phyloP scores from a whole-genome alignment of 1,140 invertebrate genomes.

The Pseudomyrmex pallidus region DNA sequence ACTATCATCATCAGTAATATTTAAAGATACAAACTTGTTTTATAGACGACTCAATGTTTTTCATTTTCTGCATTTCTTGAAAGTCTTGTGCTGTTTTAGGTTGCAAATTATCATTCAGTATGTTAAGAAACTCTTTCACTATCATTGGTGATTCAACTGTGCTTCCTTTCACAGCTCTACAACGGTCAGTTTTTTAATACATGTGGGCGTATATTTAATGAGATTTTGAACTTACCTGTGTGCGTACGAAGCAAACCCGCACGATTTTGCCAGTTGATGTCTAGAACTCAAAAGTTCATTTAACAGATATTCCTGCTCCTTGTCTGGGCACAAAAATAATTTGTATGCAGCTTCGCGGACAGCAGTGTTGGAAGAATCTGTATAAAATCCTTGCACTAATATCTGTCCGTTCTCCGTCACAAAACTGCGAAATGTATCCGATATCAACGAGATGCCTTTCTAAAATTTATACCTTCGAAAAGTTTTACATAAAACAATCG shows the following conservation, averaged over 20 bases:
- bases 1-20: not conserved
- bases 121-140: slow-evolving; percentile 92
- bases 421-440: slow-evolving; percentile 87
- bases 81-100: slow-evolving; percentile 90
- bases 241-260: slow-evolving; percentile 95
- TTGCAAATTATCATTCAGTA: slow-evolving; percentile 89
- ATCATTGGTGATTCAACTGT: slow-evolving; percentile 92
- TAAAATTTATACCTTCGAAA: slow-evolving; percentile 44
- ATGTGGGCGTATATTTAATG: slow-evolving; percentile 14
- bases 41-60: slow-evolving; percentile 85
- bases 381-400: slow-evolving; percentile 91
- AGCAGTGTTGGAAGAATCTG: slow-evolving; percentile 91
- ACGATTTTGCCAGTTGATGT: slow-evolving; percentile 92
- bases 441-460: slow-evolving; percentile 35
- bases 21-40: slow-evolving; percentile 73
- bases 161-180: slow-evolving; percentile 93
- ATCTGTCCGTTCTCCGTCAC: slow-evolving; percentile 89
- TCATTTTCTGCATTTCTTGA: slow-evolving; percentile 90
- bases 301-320: slow-evolving; percentile 91
- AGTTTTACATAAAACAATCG: slow-evolving; percentile 32
- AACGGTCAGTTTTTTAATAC: slow-evolving; percentile 41
- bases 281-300: slow-evolving; percentile 90
- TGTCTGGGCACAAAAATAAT: slow-evolving; percentile 93
- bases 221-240: slow-evolving; percentile 87
- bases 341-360: slow-evolving; percentile 96